Base-by-base conservation (phyloP, 1,140 invertebrate species). In the Aphaenogaster ashmeadi region DNA sequence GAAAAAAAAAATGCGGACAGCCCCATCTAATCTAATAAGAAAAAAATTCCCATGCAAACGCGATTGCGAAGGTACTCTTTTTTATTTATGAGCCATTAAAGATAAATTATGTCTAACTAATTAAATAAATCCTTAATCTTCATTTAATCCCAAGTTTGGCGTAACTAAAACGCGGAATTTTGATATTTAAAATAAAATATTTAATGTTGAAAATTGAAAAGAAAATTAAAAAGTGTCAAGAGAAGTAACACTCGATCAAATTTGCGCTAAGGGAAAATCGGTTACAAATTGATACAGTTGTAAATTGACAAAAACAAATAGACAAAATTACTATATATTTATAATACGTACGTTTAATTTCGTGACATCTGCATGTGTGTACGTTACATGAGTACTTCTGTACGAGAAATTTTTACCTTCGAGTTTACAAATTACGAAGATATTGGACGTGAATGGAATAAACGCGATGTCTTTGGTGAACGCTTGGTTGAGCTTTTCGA, bases 361-460 rank as follows among this genome's bases (percentile, higher is more conserved):
- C 6, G n/a, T 27, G n/a, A 67, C 5, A 50, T 13, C 9, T 47
- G 41, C 9, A 60, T 7, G 6, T 15, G 21, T 62, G 8, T 18
- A n/a, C 33, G 11, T 27, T 56, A 54, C 6, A 60, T 0, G n/a
- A 27, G 4, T 7, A 50, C 33, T 41, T 69, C 8, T 54, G 3
- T 38, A 58, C 7, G n/a, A 8, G 27, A 74, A 47, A 60, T 21
- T 50, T 74, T 18, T 56, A 72, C 4, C 18, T 60, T 47, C 27
- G 13, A 74, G 38, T 36, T 72, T 47, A 41, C 13, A 58, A 27
- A 69, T 69, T 50, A 47, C 13, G 33, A 75, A 18, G 33, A 83
- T 74, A 74, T 83, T 52, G 67, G 6, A 83, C 3, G 54, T 36
- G 56, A 72, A 83, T 72, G 18, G 67, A 72, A 72, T 58, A 83